These are phyloP conservation scores for Cyclargus thomasi DNA, from an alignment of 1,140 invertebrate species.

Conservation along the genomic window DNA sequence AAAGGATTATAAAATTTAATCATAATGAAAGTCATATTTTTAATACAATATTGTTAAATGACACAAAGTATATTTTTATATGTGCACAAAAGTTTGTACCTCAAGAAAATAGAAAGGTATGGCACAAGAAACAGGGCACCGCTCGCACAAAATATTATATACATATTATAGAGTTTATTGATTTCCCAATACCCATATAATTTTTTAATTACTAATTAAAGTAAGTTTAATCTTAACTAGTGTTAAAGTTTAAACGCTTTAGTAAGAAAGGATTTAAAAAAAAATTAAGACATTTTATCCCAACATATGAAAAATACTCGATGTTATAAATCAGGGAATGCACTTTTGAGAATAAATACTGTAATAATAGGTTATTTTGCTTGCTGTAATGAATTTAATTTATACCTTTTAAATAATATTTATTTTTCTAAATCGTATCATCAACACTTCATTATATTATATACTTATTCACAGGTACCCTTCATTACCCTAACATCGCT, in stretches of 20 bases:
- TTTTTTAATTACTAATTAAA: not conserved
- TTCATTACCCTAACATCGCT: not conserved
- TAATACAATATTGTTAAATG: not conserved
- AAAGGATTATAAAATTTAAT: not conserved
- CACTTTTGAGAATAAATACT: no score
- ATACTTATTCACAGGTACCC: no score
- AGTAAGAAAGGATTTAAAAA: not conserved
- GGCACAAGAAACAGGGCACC: not conserved
- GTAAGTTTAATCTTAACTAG: not conserved
- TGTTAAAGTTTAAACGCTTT: not conserved
- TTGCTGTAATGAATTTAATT: no score
- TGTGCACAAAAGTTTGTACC: conserved; percentile 5
- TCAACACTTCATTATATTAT: no score
- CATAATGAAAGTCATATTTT: conserved; percentile 9
- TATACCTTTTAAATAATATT: no score
- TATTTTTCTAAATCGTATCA: no score
- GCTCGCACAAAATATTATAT: conserved; percentile 6
- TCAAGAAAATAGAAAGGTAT: not conserved
- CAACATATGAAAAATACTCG: no score
- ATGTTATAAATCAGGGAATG: no score
- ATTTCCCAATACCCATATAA: not conserved
- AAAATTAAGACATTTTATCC: no score
- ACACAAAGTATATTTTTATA: conserved; percentile 12
- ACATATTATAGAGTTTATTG: not conserved
- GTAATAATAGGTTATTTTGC: no score